Evolutionary conservation across 2,113 vertebrate species (phyloP).

Genomic region (Sinosuthora webbiana): DNA sequence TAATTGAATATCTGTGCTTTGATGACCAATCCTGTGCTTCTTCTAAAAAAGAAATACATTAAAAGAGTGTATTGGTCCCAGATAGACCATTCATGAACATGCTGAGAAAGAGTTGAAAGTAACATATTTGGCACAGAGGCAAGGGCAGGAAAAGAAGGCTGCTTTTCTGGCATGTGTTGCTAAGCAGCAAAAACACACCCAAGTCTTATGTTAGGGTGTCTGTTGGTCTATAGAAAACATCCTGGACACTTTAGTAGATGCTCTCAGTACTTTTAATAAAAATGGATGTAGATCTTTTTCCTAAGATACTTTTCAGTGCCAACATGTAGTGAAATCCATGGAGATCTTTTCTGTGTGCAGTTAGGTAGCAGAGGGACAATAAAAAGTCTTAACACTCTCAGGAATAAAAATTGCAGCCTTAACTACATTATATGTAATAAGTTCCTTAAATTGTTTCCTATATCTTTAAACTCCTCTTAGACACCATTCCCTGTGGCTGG

Average conservation of each 20-base stretch:
- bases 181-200: background rate
- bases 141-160: background rate
- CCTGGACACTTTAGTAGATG: background rate
- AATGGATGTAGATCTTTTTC: background rate
- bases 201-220: background rate
- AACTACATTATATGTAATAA: background rate
- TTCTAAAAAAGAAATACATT: background rate
- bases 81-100: background rate
- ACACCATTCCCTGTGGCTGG: background rate
- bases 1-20: background rate
- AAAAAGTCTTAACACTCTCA: background rate
- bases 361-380: background rate
- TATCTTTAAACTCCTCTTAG: background rate
- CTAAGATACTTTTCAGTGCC: background rate
- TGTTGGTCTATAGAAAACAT: background rate
- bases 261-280: background rate
- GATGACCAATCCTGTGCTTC: background rate
- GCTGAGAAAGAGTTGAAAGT: background rate
- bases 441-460: background rate
- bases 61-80: background rate
- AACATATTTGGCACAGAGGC: background rate
- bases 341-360: background rate
- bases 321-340: background rate
- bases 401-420: background rate
- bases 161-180: background rate